Conservation (phyloP, 2,888 invertebrate genomes). For the Dioctria rufipes region DNA sequence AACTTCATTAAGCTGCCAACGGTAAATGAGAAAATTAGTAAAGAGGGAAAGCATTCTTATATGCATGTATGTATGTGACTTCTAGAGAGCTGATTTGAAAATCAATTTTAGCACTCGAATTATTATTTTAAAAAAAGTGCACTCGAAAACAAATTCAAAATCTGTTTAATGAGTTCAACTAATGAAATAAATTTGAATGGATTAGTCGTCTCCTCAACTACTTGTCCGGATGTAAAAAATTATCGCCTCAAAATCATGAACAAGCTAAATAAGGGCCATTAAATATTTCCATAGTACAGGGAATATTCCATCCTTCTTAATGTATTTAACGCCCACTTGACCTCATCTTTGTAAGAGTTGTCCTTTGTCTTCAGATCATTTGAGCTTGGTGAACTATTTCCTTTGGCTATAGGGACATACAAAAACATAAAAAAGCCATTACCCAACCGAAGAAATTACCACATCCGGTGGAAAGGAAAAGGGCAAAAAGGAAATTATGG, state of each 20-base stretch:
- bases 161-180: slow-evolving; percentile 14
- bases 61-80: not conserved
- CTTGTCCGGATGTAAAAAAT: not conserved
- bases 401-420: slow-evolving; percentile 11
- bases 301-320: not conserved
- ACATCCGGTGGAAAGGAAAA: slow-evolving; percentile 52
- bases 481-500: slow-evolving; percentile 55
- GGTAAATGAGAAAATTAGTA: not conserved
- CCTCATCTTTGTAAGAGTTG: slow-evolving; percentile 1
- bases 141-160: slow-evolving; percentile 4
- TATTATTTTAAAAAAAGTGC: not conserved
- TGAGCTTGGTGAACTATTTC: slow-evolving; percentile 26
- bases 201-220: not conserved
- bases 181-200: slow-evolving; percentile 23
- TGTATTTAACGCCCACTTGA: slow-evolving; percentile 21
- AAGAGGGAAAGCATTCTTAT: not conserved
- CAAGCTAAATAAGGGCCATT: not conserved
- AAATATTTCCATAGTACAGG: slow-evolving; percentile 34
- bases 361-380: slow-evolving; percentile 30
- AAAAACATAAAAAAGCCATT: slow-evolving; percentile 57
- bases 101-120: not conserved
- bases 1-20: not conserved
- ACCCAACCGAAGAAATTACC: slow-evolving; percentile 53
- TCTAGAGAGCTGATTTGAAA: slow-evolving; percentile 1
- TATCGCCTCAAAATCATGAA: not conserved